Evolutionary conservation across 2,113 vertebrate species (phyloP), one percentile per base, ranked within the genome.

Genomic region (Melanerpes formicivorus): DNA sequence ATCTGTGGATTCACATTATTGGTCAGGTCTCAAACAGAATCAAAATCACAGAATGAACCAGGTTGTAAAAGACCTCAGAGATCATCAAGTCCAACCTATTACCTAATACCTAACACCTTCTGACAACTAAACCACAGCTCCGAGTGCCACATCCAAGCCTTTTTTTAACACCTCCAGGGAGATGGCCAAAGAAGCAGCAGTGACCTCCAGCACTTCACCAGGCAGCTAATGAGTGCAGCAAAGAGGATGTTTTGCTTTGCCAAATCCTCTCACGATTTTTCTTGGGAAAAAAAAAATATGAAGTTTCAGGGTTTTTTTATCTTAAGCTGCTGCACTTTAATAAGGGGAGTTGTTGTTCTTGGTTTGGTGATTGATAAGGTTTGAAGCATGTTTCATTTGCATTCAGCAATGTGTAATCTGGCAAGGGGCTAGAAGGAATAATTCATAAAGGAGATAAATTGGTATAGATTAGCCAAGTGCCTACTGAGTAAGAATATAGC

Each of bases 361-460:
- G 60, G 29, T 30, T 83, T 71, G 60, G n/a, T 83, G 80, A 74
- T 18, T 60, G 44, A 48, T 87, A 80, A 71, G 18, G 46, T 77
- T 84, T 88, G 65, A 74, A 76, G 42, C 34, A 18, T 1, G 1
- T 71, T 84, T 64, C n/a, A 59, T 84, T 86, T 86, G 27, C 37
- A 32, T 90, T 80, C 46, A 48, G 48, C 34, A 55, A 42, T 0
- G 0, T 17, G 54, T 55, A 42, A 88, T 18, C 55, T 76, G 72
- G 75, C 64, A 59, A 42, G n/a, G 19, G 58, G 23, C 42, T 87
- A 27, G 48, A 40, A 81, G 30, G 74, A 91, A 64, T 75, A 55
- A 85, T 88, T 95, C 80, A 62, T 76, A 67, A 91, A 84, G 62
- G 30, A 84, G 62, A 89, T 64, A 29, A 71, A 92, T 75, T 46